Conservation (phyloP, 2,888 invertebrate genomes). For the Coronaproctus castanopsis region DNA sequence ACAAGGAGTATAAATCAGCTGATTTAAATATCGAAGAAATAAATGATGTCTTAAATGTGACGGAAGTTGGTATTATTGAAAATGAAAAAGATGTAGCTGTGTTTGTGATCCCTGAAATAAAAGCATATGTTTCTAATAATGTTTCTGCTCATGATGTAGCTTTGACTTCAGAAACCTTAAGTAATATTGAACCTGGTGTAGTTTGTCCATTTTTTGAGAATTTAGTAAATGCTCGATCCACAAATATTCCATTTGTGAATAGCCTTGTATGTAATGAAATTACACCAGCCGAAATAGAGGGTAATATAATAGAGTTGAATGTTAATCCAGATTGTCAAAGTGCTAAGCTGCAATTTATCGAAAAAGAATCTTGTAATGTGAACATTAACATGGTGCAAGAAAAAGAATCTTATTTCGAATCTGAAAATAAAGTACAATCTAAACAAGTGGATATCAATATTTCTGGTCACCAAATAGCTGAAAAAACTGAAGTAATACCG, state of each 20-base stretch:
- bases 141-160: not conserved
- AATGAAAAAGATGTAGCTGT: not conserved
- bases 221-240: not conserved
- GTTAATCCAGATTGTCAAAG: not conserved
- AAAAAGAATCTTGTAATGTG: not conserved
- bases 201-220: not conserved
- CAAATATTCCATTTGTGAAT: too few species aligned
- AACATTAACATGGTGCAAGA: slow-evolving; percentile 3
- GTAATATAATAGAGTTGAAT: not conserved
- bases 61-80: slow-evolving; percentile 1
- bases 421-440: slow-evolving; percentile 19
- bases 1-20: slow-evolving; percentile 18
- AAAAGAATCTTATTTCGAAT: slow-evolving; percentile 31
- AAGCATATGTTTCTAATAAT: slow-evolving; percentile 14
- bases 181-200: slow-evolving; percentile 1
- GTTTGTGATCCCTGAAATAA: slow-evolving; percentile 20
- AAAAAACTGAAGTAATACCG: slow-evolving; percentile 26
- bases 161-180: slow-evolving; percentile 2
- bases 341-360: not conserved
- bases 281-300: not conserved
- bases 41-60: not conserved
- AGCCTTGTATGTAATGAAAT: not conserved
- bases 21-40: slow-evolving; percentile 20
- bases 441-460: slow-evolving; percentile 20
- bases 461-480: slow-evolving; percentile 26